Evolutionary conservation across 2,113 vertebrate species (phyloP).

Genomic region (Todiramphus chloris): DNA sequence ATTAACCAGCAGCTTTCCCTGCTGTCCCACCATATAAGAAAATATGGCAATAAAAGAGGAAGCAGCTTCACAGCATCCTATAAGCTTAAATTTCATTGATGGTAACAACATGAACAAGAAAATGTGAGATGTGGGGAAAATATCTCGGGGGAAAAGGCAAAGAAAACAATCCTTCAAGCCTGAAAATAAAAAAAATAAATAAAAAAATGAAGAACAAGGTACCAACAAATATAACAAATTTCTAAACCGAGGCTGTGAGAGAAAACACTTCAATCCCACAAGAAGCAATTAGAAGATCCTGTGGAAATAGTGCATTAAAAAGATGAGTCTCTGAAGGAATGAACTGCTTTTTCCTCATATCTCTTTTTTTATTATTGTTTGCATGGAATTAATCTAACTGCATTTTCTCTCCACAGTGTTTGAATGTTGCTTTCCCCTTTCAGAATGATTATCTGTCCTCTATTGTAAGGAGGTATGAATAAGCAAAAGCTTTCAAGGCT

Average conservation of each 20-base stretch:
- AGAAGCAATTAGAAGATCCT: constrained; percentile 62
- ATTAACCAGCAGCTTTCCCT: not conserved
- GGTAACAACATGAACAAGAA: not conserved
- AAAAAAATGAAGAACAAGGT: not conserved
- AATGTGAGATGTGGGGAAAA: constrained; percentile 6
- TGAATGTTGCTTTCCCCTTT: not conserved
- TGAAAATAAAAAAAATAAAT: not conserved
- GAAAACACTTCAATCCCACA: constrained; percentile 25
- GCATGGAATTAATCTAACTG: not conserved
- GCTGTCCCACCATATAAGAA: not conserved
- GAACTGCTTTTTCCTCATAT: not conserved
- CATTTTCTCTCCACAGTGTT: not conserved
- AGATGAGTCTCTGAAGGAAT: constrained; percentile 51
- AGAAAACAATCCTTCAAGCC: constrained; percentile 4
- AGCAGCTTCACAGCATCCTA: not conserved
- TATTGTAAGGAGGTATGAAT: not conserved
- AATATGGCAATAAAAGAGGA: not conserved
- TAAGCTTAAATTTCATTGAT: constrained; percentile 9
- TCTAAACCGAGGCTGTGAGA: not conserved
- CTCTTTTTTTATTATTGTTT: not conserved
- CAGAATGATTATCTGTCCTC: constrained; percentile 24
- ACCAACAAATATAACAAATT: not conserved
- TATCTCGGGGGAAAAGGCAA: not conserved
- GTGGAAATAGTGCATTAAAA: constrained; percentile 48
- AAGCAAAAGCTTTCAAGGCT: constrained; percentile 31